phyloP scores from a whole-genome alignment of 2,113 vertebrate genomes.

The Syngnathoides biaculeatus region DNA sequence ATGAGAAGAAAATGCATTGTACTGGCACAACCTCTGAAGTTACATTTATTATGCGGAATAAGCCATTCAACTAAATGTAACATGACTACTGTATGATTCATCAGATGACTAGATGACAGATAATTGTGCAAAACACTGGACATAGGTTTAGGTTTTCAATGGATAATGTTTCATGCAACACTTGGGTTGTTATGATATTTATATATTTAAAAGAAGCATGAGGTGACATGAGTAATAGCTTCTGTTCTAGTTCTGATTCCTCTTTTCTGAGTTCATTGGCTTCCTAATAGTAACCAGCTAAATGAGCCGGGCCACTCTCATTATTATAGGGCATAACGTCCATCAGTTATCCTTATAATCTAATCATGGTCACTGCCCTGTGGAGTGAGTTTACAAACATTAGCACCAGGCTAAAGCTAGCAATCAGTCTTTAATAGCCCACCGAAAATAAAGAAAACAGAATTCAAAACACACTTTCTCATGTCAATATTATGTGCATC shows the following conservation, averaged over 20 bases:
- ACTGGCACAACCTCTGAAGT: too few relatives aligned
- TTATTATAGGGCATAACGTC: constrained; percentile 50
- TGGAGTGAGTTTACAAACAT: constrained; percentile 33
- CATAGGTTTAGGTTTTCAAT: background rate
- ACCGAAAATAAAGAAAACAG: constrained; percentile 12
- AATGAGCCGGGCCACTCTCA: constrained; percentile 46
- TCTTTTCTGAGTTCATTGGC: constrained; percentile 44
- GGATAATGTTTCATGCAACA: background rate
- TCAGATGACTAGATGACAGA: too few relatives aligned
- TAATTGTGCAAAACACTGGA: background rate
- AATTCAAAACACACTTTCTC: background rate
- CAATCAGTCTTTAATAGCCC: constrained; percentile 37
- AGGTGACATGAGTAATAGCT: constrained; percentile 37
- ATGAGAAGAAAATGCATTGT: too few relatives aligned
- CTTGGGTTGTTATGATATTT: too few relatives aligned
- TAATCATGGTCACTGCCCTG: constrained; percentile 45
- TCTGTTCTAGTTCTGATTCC: constrained; percentile 18
- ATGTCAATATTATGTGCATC: background rate
- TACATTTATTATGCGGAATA: too few relatives aligned
- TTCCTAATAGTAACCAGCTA: constrained; percentile 50
- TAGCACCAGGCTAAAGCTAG: constrained; percentile 31
- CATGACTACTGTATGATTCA: too few relatives aligned
- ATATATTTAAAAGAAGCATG: background rate
- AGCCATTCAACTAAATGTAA: too few relatives aligned
- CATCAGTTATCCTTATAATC: constrained; percentile 56